Base-by-base conservation (phyloP, 2,888 invertebrate species). In the Micropterix aruncella region DNA sequence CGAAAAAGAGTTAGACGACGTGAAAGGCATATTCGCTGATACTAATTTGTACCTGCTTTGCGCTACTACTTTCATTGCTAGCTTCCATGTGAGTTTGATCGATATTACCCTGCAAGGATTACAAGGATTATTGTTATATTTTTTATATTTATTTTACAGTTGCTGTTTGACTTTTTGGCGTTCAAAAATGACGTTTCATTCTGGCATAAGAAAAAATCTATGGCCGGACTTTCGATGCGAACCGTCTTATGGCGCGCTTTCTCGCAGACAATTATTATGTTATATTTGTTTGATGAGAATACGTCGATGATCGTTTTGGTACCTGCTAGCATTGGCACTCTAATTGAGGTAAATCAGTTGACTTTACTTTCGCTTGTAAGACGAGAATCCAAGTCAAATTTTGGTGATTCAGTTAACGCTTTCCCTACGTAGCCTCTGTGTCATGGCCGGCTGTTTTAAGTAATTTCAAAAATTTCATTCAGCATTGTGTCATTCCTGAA, bases 101-200 rank as follows among this genome's bases (percentile, higher is more conserved):
- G 5, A 27, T 27, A 7, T 27, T 27, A 27, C 27, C 12, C 27
- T 27, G 12, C 12, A 27, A 27, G 12, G 12, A 7, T 27, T 5
- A 27, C 5, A 27, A 27, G 12, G 5, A 27, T 27, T 5, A 27
- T 27, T 27, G 5, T 27, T 7, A 27, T 27, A 27, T 27, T 5
- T 7, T 27, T 27, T 27, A 7, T 27, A 12, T n/a, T n/a, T n/a
- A n/a, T n/a, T n/a, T n/a, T n/a, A n/a, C 75, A 97, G 92, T 68
- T 97, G 48, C 66, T 97, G 37, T 92, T 99, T 58, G 97, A 99
- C 62, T 92, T 97, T 59, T 70, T 99, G 44, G 93, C 97, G 0
- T 95, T 99, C 61, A 99, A 97, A 73, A 96, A 95, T 61, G 97
- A 99, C 57, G 88, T 99, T 1, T 79, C 79, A 44, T 99, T 96